phyloP scores from a whole-genome alignment of 2,797 vertebrate species.

The Centroberyx gerrardi region DNA sequence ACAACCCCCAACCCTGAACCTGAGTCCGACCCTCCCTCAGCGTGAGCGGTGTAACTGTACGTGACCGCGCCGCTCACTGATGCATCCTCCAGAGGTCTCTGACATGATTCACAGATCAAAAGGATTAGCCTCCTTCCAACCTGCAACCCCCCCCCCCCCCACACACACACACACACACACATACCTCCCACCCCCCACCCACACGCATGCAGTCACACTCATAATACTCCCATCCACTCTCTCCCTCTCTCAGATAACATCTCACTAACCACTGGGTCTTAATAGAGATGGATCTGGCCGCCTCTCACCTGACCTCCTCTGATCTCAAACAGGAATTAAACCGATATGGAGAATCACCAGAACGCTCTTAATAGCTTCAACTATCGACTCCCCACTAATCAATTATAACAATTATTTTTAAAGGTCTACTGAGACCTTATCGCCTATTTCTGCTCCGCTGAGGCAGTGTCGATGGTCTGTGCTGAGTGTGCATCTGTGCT shows the following conservation, averaged over 20 bases:
- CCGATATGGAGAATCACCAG: conserved; percentile 38
- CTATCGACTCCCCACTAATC: conserved; percentile 60
- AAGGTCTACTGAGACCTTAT: conserved; percentile 41
- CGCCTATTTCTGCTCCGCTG: conserved; percentile 21
- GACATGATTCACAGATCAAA: conserved; percentile 82
- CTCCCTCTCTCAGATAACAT: conserved; percentile 70
- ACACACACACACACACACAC: conserved; percentile 53
- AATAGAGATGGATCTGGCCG: conserved; percentile 80
- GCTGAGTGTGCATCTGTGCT: conserved; percentile 3
- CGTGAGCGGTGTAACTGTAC: conserved; percentile 58
- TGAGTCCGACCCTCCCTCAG: conserved; percentile 57
- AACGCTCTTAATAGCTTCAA: conserved; percentile 40
- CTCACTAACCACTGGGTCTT: conserved; percentile 66
- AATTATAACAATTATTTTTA: conserved; percentile 68
- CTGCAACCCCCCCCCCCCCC: conserved; percentile 60
- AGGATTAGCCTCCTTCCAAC: conserved; percentile 76
- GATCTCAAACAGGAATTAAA: conserved; percentile 70
- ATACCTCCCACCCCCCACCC: conserved; percentile 20
- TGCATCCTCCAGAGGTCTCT: conserved; percentile 79
- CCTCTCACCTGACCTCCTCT: conserved; percentile 71
- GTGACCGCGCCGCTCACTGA: conserved; percentile 76
- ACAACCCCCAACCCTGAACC: conserved; percentile 56
- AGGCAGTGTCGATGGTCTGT: conserved; percentile 26
- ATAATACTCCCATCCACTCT: conserved; percentile 56
- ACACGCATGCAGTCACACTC: conserved; percentile 56